Conservation (phyloP, 2,113 vertebrate genomes). For the Bubalus kerabau region DNA sequence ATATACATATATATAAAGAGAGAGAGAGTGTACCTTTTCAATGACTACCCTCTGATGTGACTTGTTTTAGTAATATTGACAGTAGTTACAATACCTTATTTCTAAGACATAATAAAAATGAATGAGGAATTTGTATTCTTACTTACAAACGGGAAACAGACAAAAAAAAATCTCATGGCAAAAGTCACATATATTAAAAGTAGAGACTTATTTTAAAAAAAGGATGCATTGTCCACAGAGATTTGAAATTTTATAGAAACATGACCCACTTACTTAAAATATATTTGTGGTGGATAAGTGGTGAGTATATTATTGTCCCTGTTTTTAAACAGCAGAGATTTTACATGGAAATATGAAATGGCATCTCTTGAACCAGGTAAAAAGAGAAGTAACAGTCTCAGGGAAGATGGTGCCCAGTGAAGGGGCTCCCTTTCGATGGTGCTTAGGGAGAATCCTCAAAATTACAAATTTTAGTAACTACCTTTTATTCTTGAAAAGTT, state of each 20-base stretch:
- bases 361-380: not conserved
- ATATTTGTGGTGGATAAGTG: not conserved
- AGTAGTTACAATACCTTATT: slow-evolving; percentile 13
- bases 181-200: not conserved
- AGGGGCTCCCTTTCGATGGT: not conserved
- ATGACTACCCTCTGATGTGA: not conserved
- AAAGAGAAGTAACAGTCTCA: not conserved
- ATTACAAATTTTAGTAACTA: not conserved
- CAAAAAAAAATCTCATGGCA: not conserved
- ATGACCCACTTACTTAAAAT: not conserved
- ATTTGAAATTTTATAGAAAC: not conserved
- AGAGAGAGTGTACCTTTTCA: not conserved
- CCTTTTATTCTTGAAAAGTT: not conserved
- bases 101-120: not conserved
- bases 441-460: not conserved
- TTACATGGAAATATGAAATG: not conserved
- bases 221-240: not conserved
- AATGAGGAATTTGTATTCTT: not conserved
- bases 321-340: not conserved
- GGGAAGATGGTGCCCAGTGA: not conserved
- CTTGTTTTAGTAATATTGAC: not conserved
- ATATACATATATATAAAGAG: not conserved
- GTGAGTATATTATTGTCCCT: not conserved
- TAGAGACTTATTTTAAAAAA: not conserved
- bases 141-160: not conserved